Evolutionary conservation across 2,113 vertebrate genomes (phyloP), one percentile per base, ranked within the genome.

Genomic region (Brachyhypopomus gauderio): DNA sequence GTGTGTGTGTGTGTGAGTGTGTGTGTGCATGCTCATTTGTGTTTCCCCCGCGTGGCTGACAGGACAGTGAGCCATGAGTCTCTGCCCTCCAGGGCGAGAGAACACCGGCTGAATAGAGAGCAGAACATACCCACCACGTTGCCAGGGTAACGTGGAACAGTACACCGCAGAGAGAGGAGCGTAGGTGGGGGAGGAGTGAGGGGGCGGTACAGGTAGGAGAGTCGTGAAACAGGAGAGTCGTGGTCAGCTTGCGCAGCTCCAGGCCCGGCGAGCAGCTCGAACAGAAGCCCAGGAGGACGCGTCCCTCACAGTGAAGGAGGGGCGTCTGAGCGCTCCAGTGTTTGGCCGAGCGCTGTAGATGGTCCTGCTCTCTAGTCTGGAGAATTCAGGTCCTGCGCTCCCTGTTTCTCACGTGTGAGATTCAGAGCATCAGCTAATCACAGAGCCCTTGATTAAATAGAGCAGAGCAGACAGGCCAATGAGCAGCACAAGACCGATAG

Each of bases 91-190:
- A 80, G 85, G 89, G 85, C 83, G 87, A 36, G 72, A 86, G 88
- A 90, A 85, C 72, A 58, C 76, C 78, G 77, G 45, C 64, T 89
- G 90, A 92, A 93, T 88, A 73, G 83, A 84, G 80, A 86, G 83
- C 84, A 27, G 89, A 92, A 92, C 83, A 86, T 88, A 91, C 91
- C 89, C 86, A 38, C 77, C 38, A 78, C 3, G 91, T 93, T 94
- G 88, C 90, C 80, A 27, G 64, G 88, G 92, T 77, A 89, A 94
- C 90, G 1, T 72, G 74, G 80, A 91, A 92, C 88, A 75, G 77
- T 88, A 93, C 85, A 90, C 87, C 56, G 25, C 79, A 67, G 84
- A 17, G 4, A 71, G 60, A 79, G 70, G 59, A 66, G 55, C 38
- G 62, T 56, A 58, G 64, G 45, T 11, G 76, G 77, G 80, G 88